These are phyloP conservation scores for Aethes cnicana DNA, from an alignment of 2,888 invertebrate genomes.

Conservation along the genomic window DNA sequence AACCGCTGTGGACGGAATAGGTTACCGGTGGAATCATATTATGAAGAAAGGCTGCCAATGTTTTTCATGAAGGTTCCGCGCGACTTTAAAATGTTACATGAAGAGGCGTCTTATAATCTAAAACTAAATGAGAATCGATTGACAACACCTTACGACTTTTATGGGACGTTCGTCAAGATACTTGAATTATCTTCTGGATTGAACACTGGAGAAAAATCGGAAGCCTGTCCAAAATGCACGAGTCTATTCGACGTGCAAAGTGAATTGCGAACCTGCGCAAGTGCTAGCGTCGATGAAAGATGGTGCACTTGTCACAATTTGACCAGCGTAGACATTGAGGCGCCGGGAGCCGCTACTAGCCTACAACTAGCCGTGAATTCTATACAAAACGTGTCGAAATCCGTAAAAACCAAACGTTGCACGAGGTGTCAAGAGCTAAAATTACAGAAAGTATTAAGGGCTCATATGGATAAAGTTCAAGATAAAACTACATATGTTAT, in stretches of 20 bases:
- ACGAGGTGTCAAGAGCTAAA: slow-evolving; percentile 74
- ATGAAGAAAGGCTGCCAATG: slow-evolving; percentile 89
- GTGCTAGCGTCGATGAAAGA: slow-evolving; percentile 85
- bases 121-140: slow-evolving; percentile 84
- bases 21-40: slow-evolving; percentile 86
- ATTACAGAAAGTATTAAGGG: slow-evolving; percentile 72
- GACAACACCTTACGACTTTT: slow-evolving; percentile 88
- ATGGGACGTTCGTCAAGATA: slow-evolving; percentile 86
- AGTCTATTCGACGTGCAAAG: slow-evolving; percentile 83
- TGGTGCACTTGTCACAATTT: slow-evolving; percentile 89
- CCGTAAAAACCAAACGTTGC: slow-evolving; percentile 50
- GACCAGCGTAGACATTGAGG: slow-evolving; percentile 50
- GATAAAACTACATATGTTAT: slow-evolving; percentile 79
- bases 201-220: slow-evolving; percentile 51
- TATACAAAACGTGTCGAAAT: slow-evolving; percentile 43
- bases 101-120: slow-evolving; percentile 81
- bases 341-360: slow-evolving; percentile 65
- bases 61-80: slow-evolving; percentile 86
- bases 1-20: slow-evolving; percentile 87
- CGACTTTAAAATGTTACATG: slow-evolving; percentile 78
- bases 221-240: slow-evolving; percentile 84
- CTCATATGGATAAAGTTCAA: slow-evolving; percentile 53
- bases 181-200: slow-evolving; percentile 70
- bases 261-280: slow-evolving; percentile 83
- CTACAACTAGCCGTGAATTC: slow-evolving; percentile 62